Conservation (phyloP, 2,113 vertebrate genomes). For the Dicrurus megarhynchus region DNA sequence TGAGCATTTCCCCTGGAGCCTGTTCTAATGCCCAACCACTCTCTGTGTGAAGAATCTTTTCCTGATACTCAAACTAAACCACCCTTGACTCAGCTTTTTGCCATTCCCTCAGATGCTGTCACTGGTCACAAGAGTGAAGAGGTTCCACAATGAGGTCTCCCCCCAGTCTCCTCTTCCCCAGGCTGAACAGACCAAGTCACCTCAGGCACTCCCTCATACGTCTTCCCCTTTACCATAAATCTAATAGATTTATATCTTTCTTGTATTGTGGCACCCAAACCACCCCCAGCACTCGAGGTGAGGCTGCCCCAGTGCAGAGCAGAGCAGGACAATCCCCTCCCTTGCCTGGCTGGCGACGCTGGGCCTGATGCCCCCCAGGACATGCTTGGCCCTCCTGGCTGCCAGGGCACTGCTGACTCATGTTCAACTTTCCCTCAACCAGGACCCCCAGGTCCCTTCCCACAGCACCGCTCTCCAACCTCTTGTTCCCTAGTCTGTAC, state of each 20-base stretch:
- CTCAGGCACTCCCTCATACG: neutral
- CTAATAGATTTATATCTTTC: neutral
- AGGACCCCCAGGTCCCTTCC: neutral
- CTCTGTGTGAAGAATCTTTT: neutral
- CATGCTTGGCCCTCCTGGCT: neutral
- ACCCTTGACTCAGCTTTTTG: neutral
- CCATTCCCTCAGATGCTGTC: neutral
- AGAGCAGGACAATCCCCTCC: neutral
- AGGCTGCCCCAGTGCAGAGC: neutral
- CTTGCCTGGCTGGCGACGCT: rapidly evolving
- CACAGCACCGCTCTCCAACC: neutral
- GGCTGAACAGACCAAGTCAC: neutral
- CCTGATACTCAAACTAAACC: neutral
- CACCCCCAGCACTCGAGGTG: rapidly evolving
- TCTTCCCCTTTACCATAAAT: neutral
- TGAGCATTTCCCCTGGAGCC: neutral
- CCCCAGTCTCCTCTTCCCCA: neutral
- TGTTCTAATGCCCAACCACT: neutral
- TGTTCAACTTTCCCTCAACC: neutral
- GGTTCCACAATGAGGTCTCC: neutral
- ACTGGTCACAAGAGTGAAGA: neutral
- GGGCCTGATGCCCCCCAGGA: neutral
- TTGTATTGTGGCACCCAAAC: neutral
- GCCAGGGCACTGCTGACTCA: neutral
- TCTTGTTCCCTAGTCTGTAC: neutral